Conservation (phyloP, 2,797 vertebrate species). For the Acanthis flammea region DNA sequence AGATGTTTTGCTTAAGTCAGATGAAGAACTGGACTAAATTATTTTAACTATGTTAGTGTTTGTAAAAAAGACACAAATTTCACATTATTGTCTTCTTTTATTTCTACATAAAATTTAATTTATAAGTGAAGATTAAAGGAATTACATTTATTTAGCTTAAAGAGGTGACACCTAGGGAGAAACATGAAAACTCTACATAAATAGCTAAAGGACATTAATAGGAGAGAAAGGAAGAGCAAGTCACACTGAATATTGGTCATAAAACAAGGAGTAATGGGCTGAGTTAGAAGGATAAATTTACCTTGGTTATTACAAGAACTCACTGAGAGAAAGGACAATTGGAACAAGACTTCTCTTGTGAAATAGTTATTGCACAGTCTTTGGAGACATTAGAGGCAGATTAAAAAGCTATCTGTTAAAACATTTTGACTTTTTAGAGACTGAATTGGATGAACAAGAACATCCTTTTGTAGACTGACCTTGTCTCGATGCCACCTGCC, state of each 20-base stretch:
- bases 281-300: slow-evolving; percentile 3
- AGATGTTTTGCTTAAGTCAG: neutral
- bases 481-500: neutral
- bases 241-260: neutral
- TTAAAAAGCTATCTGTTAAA: neutral
- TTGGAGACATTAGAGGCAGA: neutral
- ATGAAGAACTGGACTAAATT: neutral
- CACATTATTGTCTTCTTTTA: neutral
- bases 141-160: neutral
- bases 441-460: neutral
- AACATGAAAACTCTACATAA: neutral
- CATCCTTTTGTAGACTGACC: neutral
- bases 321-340: neutral
- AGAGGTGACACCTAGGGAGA: neutral
- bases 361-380: neutral
- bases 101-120: neutral
- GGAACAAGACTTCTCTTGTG: neutral
- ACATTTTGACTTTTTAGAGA: neutral
- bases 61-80: neutral
- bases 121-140: neutral
- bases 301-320: neutral
- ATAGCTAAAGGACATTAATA: neutral
- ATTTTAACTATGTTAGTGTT: neutral
- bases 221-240: neutral
- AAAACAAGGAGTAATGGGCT: neutral